These are phyloP conservation scores for Tamias sibiricus DNA, from an alignment of 2,113 vertebrate genomes.

Conservation along the genomic window DNA sequence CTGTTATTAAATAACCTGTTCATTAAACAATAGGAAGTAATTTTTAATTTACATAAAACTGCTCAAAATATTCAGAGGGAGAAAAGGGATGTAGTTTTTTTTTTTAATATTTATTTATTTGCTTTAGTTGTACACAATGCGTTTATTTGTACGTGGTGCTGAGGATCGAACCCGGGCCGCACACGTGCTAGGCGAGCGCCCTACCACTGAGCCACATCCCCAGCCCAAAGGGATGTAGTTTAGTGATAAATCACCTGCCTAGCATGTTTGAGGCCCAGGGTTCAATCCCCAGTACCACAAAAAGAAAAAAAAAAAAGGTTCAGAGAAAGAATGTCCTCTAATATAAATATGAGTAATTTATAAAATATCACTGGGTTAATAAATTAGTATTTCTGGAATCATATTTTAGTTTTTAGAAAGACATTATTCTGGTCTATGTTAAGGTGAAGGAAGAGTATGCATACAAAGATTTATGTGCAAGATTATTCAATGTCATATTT, in stretches of 20 bases:
- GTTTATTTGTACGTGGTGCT: too few relatives aligned
- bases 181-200: too few relatives aligned
- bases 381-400: not conserved
- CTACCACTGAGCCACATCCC: too few relatives aligned
- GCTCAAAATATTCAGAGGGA: not conserved
- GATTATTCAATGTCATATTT: not conserved
- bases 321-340: not conserved
- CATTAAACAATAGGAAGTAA: not conserved
- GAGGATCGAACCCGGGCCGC: too few relatives aligned
- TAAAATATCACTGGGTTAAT: not conserved
- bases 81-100: too few relatives aligned
- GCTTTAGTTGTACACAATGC: too few relatives aligned
- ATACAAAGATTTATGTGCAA: not conserved
- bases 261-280: too few relatives aligned
- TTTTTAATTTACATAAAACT: not conserved
- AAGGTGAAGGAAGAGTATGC: not conserved
- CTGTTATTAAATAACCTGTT: not conserved
- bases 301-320: too few relatives aligned
- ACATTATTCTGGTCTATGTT: not conserved
- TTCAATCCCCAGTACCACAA: not conserved
- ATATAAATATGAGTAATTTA: not conserved
- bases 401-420: constrained; percentile 15
- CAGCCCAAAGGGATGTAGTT: too few relatives aligned
- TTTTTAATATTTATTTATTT: too few relatives aligned
- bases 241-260: too few relatives aligned